phyloP scores from a whole-genome alignment of 2,888 invertebrate species.

The Blomia tropicalis region DNA sequence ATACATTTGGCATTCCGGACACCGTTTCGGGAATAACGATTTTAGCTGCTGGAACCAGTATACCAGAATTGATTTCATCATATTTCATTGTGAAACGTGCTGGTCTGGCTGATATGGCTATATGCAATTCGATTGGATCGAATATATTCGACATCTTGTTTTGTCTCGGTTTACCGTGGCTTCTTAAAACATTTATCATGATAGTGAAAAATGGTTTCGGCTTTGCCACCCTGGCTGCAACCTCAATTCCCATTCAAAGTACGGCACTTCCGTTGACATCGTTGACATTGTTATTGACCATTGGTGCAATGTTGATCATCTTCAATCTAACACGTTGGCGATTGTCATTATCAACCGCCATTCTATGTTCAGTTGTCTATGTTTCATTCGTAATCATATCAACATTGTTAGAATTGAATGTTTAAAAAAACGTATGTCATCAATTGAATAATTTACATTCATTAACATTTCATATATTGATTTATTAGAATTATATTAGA shows the following conservation, averaged over 20 bases:
- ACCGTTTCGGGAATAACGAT: constrained; percentile 30
- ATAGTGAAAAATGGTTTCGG: constrained; percentile 41
- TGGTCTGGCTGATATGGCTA: constrained; percentile 49
- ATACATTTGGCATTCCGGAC: constrained; percentile 29
- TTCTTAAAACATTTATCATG: constrained; percentile 43
- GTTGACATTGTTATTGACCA: constrained; percentile 56
- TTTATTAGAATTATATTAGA: too few relatives aligned
- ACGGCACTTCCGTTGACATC: constrained; percentile 65
- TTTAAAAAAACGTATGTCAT: too few relatives aligned
- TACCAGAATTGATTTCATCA: constrained; percentile 30
- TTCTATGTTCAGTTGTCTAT: constrained; percentile 21
- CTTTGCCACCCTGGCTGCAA: constrained; percentile 47
- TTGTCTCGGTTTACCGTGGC: constrained; percentile 70
- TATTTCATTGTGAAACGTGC: constrained; percentile 28
- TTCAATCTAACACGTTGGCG: constrained; percentile 47
- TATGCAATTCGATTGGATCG: constrained; percentile 74
- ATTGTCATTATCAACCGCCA: constrained; percentile 15
- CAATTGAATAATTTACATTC: too few relatives aligned
- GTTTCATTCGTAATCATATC: constrained; percentile 19
- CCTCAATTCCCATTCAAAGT: constrained; percentile 53
- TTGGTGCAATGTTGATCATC: constrained; percentile 50
- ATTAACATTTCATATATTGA: too few relatives aligned
- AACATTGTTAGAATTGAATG: constrained; percentile 16
- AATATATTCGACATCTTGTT: constrained; percentile 72
- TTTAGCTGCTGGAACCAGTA: constrained; percentile 29